These are phyloP conservation scores for Archivesica marissinica DNA, from an alignment of 1,140 invertebrate species.

Conservation along the genomic window DNA sequence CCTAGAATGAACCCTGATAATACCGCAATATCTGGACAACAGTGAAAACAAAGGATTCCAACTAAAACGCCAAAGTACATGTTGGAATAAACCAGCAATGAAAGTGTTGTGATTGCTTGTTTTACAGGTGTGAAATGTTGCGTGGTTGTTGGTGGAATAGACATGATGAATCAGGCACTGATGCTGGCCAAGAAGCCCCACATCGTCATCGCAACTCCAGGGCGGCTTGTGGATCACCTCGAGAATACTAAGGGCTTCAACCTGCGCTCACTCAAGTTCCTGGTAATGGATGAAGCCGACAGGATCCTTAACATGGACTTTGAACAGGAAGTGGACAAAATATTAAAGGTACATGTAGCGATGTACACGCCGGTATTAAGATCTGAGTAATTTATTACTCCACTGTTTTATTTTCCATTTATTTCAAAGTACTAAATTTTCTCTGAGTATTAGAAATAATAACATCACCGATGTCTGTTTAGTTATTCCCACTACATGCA, in stretches of 20 bases:
- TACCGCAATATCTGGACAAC: no score
- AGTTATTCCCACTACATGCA: no score
- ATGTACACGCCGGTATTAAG: neutral
- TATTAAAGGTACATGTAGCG: slow-evolving; percentile 88
- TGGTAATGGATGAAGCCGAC: slow-evolving; percentile 88
- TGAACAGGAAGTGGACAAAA: slow-evolving; percentile 94
- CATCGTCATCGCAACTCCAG: slow-evolving; percentile 98
- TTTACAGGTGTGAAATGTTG: slow-evolving; percentile 93
- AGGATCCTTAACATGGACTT: slow-evolving; percentile 99
- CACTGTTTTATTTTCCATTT: no score
- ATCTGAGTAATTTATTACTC: neutral
- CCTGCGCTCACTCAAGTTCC: slow-evolving; percentile 89
- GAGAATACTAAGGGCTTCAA: slow-evolving; percentile 96
- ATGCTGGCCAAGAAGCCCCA: slow-evolving; percentile 97
- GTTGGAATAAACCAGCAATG: no score
- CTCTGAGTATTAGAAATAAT: no score
- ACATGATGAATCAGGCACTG: slow-evolving; percentile 97
- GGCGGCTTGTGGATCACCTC: slow-evolving; percentile 96
- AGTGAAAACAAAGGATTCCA: no score
- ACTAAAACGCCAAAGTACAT: no score
- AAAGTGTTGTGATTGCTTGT: neutral
- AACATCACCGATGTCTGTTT: no score
- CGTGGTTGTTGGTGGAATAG: slow-evolving; percentile 99
- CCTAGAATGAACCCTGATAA: no score
- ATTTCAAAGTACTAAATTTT: no score